Base-by-base conservation (phyloP, 2,797 vertebrate species). In the Ptychadena robeensis region DNA sequence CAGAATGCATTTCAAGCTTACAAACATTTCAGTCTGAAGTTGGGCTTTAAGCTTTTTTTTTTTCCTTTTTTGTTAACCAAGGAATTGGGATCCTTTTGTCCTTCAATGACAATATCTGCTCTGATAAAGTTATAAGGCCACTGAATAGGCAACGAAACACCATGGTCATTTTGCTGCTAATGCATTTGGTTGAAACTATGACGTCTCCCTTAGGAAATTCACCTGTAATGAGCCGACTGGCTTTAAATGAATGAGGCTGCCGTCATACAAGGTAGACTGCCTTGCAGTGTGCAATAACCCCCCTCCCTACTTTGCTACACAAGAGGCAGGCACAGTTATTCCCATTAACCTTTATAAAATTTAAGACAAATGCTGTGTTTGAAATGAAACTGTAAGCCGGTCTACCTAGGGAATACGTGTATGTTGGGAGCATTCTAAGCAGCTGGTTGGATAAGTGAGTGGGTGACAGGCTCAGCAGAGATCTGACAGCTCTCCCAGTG, bases 281-380 rank as follows among this genome's bases (percentile, higher is more conserved):
- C 15, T 57, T 83, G 31, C 71, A 70, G 70, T 80, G 75, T 63
- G 77, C 65, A 25, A 70, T 40, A 80, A 14, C 44, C 77, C 68
- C 53, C 38, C 18, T 77, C 65, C 71, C 77, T 31, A 64, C 48
- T 66, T 79, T 84, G 48, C 69, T 80, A 73, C 82, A 72, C 77
- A 53, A 44, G 35, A 80, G 70, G 77, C 76, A 74, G 34, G 72
- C 34, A 28, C 63, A 68, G 53, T 70, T 80, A 80, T 84, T 69
- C 82, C 77, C 77, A 80, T 84, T 84, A 84, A 84, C 82, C 82
- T 84, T 75, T 84, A 75, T 84, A 70, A 80, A 80, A 35, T 65
- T 68, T 67, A 75, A 84, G 82, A 84, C 77, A 84, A 84, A 84
- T 35, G 32, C 76, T 84, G 82, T 67, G 77, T 80, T 80, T 84